A percentile compares a stretch with the other conserved stretches of the same genome.
phyloP scores from a whole-genome alignment of 2,888 invertebrate genomes.

The Lacanobia oleracea region DNA sequence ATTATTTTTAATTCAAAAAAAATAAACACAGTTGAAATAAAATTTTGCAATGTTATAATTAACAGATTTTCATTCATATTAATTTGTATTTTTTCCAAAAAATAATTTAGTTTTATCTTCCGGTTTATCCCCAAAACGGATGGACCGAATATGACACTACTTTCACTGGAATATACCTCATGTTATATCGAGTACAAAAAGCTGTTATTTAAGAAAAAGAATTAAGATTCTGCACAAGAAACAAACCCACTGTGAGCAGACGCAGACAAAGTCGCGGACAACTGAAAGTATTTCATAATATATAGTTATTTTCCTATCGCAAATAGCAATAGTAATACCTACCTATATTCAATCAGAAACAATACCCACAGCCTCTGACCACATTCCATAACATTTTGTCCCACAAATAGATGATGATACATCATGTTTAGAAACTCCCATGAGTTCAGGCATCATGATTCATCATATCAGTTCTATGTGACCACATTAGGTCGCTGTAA shows the following conservation, averaged over 20 bases:
- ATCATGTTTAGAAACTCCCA: slow-evolving; percentile 14
- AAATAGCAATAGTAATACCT: neutral
- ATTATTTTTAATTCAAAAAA: neutral
- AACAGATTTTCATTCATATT: too few species aligned
- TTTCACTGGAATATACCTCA: too few species aligned
- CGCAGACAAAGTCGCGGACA: neutral
- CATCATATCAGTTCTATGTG: slow-evolving; percentile 28
- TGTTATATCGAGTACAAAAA: too few species aligned
- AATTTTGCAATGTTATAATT: neutral
- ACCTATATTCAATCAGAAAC: neutral
- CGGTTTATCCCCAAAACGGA: neutral
- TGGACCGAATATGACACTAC: too few species aligned
- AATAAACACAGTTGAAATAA: neutral
- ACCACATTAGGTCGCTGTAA: slow-evolving; percentile 17
- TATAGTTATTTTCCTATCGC: neutral
- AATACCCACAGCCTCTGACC: neutral
- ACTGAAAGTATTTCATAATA: neutral
- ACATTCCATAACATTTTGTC: neutral
- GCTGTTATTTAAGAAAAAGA: neutral
- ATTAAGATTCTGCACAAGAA: neutral
- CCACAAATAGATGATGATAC: slow-evolving; percentile 11
- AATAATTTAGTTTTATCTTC: neutral
- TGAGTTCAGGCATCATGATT: slow-evolving; percentile 17
- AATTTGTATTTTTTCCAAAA: too few species aligned
- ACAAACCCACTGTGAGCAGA: neutral